Percentiles rank a stretch among this genome's conserved stretches.
Evolutionary conservation across 1,140 invertebrate species (phyloP).

Genomic region (Temnothorax nylanderi): DNA sequence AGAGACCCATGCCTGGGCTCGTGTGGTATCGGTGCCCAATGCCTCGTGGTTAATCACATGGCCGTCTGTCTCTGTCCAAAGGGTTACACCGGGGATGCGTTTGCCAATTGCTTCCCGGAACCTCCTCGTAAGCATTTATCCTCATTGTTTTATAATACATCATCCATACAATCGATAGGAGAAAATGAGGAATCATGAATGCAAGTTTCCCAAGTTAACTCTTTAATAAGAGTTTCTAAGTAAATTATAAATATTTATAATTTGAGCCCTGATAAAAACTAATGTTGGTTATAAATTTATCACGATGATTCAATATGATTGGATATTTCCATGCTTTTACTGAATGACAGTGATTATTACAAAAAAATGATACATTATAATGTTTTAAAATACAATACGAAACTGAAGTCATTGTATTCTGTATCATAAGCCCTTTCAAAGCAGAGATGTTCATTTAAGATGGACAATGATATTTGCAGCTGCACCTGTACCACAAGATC

Average conservation of each 20-base stretch:
- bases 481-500: slow-evolving; percentile 76
- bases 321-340: background rate
- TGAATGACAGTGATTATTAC: background rate
- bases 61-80: slow-evolving; percentile 90
- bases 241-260: background rate
- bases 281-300: background rate
- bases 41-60: slow-evolving; percentile 89
- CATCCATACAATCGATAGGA: background rate
- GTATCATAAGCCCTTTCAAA: background rate
- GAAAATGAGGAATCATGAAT: background rate
- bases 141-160: background rate
- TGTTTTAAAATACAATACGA: background rate
- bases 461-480: slow-evolving; percentile 27
- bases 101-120: slow-evolving; percentile 87
- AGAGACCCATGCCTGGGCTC: slow-evolving; percentile 91
- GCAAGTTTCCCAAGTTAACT: background rate
- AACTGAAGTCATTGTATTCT: background rate
- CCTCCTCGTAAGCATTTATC: slow-evolving; percentile 74
- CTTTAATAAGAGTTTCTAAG: background rate
- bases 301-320: background rate
- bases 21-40: slow-evolving; percentile 90
- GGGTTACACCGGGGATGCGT: slow-evolving; percentile 90
- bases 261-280: background rate
- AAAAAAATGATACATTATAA: background rate
- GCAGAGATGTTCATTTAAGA: background rate